Percentiles rank a stretch among this genome's conserved stretches.
phyloP scores from a whole-genome alignment of 2,888 invertebrate genomes.

The Ferrisia virgata region DNA sequence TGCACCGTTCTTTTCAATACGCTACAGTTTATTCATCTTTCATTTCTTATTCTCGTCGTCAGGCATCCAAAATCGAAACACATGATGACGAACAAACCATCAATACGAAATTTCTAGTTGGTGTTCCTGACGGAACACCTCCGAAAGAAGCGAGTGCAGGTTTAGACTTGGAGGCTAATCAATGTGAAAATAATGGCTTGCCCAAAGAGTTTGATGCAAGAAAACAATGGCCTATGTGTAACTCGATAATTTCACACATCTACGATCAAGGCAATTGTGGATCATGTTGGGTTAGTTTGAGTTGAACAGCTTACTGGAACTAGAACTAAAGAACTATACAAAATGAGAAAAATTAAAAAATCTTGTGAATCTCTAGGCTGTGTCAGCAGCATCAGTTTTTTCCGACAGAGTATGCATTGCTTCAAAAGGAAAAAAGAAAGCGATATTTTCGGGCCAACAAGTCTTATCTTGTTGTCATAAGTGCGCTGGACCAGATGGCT shows the following conservation, averaged over 20 bases:
- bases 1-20: neutral
- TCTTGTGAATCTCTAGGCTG: neutral
- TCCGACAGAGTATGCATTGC: slow-evolving; percentile 40
- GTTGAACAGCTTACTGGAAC: no score
- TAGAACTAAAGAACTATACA: no score
- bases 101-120: neutral
- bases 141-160: neutral
- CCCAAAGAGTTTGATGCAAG: slow-evolving; percentile 47
- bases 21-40: neutral
- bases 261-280: slow-evolving; percentile 47
- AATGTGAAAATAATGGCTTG: slow-evolving; percentile 32
- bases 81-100: neutral
- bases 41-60: neutral
- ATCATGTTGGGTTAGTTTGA: slow-evolving; percentile 52
- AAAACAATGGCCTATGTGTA: slow-evolving; percentile 47
- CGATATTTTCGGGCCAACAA: slow-evolving; percentile 4
- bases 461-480: slow-evolving; percentile 24
- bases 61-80: neutral
- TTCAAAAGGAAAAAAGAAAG: slow-evolving; percentile 7
- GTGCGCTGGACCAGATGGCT: slow-evolving; percentile 6
- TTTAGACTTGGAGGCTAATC: neutral
- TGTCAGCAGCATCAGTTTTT: neutral
- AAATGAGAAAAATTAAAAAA: neutral
- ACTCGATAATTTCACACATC: slow-evolving; percentile 33
- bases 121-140: neutral